These are phyloP conservation scores for Drosophila infuscata DNA, from an alignment of 2,888 invertebrate species.

Conservation along the genomic window DNA sequence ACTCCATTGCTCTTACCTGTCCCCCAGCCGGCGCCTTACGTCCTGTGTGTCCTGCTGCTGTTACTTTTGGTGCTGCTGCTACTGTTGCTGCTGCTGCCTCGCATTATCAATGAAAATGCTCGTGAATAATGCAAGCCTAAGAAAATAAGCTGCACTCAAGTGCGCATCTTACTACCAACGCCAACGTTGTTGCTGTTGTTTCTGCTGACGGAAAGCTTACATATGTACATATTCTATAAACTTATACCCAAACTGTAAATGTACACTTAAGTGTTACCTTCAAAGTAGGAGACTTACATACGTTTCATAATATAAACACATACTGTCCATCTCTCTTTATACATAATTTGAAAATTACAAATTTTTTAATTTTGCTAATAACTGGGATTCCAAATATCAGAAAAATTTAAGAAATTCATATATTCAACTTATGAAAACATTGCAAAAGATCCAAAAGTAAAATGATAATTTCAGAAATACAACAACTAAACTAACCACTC, in stretches of 20 bases:
- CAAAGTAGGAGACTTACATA: not conserved
- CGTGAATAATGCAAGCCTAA: slow-evolving; percentile 78
- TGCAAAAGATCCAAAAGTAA: not conserved
- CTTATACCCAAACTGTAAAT: not conserved
- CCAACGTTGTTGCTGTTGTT: slow-evolving; percentile 21
- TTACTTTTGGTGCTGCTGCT: slow-evolving; percentile 18
- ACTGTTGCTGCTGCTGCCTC: slow-evolving; percentile 35
- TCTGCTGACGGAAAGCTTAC: not conserved
- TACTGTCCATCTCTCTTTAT: too few species aligned
- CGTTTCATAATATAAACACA: not conserved
- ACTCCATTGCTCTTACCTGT: slow-evolving; percentile 46
- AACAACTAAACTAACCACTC: too few species aligned
- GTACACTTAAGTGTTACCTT: not conserved
- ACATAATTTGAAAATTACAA: not conserved
- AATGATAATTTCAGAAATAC: not conserved
- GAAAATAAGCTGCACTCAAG: slow-evolving; percentile 80
- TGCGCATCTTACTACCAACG: slow-evolving; percentile 53
- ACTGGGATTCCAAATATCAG: not conserved
- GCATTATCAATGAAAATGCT: slow-evolving; percentile 78
- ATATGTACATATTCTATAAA: slow-evolving; percentile 6
- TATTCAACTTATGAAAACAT: not conserved
- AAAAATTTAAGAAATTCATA: not conserved
- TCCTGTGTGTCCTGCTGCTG: slow-evolving; percentile 32
- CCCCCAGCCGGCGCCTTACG: slow-evolving; percentile 21
- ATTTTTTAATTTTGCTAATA: not conserved